Conservation (phyloP, 2,797 vertebrate genomes). For the Peromyscus nudipes region DNA sequence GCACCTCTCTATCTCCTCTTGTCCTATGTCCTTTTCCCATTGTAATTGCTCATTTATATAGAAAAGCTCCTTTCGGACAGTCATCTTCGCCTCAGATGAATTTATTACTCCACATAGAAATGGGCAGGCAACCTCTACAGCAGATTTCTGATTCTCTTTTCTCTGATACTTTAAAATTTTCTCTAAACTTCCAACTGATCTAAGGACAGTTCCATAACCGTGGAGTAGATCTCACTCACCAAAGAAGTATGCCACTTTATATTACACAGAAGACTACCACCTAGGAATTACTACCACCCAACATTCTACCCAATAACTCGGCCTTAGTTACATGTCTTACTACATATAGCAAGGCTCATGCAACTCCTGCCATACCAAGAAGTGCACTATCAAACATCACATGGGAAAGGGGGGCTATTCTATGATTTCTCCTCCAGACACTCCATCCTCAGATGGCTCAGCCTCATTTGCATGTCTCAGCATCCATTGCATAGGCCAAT, state of each 20-base stretch:
- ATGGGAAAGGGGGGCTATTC: not conserved
- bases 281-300: not conserved
- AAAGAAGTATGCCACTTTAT: not conserved
- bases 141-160: not conserved
- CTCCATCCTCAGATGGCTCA: not conserved
- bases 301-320: not conserved
- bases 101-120: not conserved
- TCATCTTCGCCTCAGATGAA: not conserved
- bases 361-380: not conserved
- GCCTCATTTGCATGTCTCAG: not conserved
- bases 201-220: not conserved
- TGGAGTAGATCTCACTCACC: not conserved
- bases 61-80: not conserved
- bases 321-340: not conserved
- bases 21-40: not conserved
- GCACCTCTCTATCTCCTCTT: not conserved
- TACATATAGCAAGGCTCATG: not conserved
- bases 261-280: not conserved
- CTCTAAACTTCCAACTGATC: not conserved
- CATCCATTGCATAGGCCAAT: not conserved
- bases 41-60: not conserved
- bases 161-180: not conserved
- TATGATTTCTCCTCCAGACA: not conserved
- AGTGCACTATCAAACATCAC: not conserved
- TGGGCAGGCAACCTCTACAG: not conserved